Conservation (phyloP, 2,113 vertebrate genomes). For the Myocastor coypus region DNA sequence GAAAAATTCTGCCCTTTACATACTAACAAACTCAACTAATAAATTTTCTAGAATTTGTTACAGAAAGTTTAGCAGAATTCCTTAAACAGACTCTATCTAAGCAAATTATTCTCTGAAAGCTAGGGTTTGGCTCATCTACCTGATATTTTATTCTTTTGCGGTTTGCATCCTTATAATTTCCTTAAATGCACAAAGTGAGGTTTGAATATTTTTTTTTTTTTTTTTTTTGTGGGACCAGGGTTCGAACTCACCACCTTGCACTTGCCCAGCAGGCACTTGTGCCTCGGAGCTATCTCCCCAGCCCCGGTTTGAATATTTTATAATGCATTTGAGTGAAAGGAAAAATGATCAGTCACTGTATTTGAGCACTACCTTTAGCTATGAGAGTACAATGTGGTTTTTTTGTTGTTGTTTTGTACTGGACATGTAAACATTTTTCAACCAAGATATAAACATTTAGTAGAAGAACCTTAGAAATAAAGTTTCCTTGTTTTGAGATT, state of each 20-base stretch:
- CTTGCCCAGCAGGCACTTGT: no score
- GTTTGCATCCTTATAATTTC: background rate
- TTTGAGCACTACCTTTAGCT: background rate
- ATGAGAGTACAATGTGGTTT: background rate
- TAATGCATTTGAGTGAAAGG: background rate
- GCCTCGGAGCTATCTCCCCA: no score
- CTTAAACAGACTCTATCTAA: background rate
- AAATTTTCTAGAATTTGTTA: background rate
- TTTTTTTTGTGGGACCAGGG: no score
- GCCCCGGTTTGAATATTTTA: background rate
- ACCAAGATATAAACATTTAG: background rate
- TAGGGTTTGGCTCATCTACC: background rate
- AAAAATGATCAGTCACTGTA: background rate
- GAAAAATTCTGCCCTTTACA: background rate
- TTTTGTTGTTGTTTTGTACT: background rate
- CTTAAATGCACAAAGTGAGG: background rate
- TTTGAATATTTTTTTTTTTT: background rate
- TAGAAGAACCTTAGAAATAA: background rate
- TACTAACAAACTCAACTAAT: background rate
- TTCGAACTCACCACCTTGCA: no score
- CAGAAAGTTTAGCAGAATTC: background rate
- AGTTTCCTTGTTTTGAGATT: background rate
- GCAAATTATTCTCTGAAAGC: constrained; percentile 38
- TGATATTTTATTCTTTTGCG: constrained; percentile 3
- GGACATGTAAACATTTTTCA: background rate